These are phyloP conservation scores for Ophraella communa DNA, from an alignment of 2,888 invertebrate species.

Conservation along the genomic window DNA sequence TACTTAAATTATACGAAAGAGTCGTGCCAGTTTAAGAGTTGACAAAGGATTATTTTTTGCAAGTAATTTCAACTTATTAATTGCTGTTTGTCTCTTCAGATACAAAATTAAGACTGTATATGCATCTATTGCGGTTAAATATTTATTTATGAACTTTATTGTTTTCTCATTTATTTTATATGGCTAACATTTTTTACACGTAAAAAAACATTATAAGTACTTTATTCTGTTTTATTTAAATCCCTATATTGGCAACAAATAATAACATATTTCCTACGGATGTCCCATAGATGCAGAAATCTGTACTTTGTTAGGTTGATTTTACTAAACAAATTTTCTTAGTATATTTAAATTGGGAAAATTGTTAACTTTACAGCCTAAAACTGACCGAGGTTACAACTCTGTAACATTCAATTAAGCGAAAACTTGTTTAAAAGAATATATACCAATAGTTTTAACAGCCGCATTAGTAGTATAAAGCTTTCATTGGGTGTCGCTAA, in stretches of 20 bases:
- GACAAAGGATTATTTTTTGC: constrained; percentile 28
- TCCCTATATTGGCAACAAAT: constrained; percentile 19
- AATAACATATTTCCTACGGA: not conserved
- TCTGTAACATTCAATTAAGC: too few relatives aligned
- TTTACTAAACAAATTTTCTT: not conserved
- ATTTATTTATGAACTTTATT: constrained; percentile 51
- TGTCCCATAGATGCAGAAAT: not conserved
- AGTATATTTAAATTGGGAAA: too few relatives aligned
- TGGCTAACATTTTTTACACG: constrained; percentile 51
- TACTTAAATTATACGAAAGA: not conserved
- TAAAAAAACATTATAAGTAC: constrained; percentile 49
- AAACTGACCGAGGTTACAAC: too few relatives aligned
- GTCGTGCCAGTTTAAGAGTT: constrained; percentile 20
- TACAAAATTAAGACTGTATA: constrained; percentile 57
- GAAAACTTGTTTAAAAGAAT: too few relatives aligned
- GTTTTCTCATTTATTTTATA: constrained; percentile 49
- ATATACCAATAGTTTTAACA: too few relatives aligned
- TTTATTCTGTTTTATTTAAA: constrained; percentile 24
- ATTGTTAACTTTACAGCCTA: too few relatives aligned
- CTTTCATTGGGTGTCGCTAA: too few relatives aligned
- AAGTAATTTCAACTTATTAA: constrained; percentile 3
- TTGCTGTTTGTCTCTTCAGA: constrained; percentile 49
- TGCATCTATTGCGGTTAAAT: constrained; percentile 50
- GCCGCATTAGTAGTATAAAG: too few relatives aligned
- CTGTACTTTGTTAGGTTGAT: not conserved